Conservation (phyloP, 2,797 vertebrate genomes). For the Cetoscarus ocellatus region DNA sequence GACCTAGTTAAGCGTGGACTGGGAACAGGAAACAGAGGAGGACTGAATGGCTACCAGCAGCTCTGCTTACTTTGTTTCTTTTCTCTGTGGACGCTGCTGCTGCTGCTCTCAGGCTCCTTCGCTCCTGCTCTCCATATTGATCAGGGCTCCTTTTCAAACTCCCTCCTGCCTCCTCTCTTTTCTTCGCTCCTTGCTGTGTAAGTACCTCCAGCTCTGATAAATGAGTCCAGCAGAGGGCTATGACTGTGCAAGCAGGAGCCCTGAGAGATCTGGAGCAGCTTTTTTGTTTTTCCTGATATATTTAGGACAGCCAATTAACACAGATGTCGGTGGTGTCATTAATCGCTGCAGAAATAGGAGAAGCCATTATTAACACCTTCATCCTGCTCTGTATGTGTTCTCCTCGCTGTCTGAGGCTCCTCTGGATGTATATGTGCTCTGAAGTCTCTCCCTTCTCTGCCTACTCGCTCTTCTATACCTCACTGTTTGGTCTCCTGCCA, state of each 20-base stretch:
- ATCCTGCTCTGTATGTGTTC: conserved; percentile 29
- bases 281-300: conserved; percentile 58
- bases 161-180: not conserved
- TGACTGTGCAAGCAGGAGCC: conserved; percentile 22
- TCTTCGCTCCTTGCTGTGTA: conserved; percentile 18
- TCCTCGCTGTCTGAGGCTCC: not conserved
- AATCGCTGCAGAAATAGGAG: conserved; percentile 69
- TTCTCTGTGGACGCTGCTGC: conserved; percentile 30
- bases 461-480: conserved; percentile 24
- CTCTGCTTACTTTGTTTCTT: conserved; percentile 36
- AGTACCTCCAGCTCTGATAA: conserved; percentile 35
- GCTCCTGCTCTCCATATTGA: conserved; percentile 43
- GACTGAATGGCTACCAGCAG: conserved; percentile 69
- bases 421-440: conserved; percentile 22
- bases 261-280: conserved; percentile 7
- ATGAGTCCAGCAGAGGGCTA: conserved; percentile 24
- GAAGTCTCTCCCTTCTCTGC: conserved; percentile 14
- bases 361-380: conserved; percentile 54
- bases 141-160: conserved; percentile 8
- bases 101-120: conserved; percentile 36
- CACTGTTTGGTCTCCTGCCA: not conserved
- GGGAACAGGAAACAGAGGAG: conserved; percentile 68
- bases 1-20: conserved; percentile 76
- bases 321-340: conserved; percentile 64
- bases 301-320: conserved; percentile 75